Evolutionary conservation across 2,888 invertebrate species (phyloP), one percentile per base, ranked within the genome.

Genomic region (Leptopilina syphax): DNA sequence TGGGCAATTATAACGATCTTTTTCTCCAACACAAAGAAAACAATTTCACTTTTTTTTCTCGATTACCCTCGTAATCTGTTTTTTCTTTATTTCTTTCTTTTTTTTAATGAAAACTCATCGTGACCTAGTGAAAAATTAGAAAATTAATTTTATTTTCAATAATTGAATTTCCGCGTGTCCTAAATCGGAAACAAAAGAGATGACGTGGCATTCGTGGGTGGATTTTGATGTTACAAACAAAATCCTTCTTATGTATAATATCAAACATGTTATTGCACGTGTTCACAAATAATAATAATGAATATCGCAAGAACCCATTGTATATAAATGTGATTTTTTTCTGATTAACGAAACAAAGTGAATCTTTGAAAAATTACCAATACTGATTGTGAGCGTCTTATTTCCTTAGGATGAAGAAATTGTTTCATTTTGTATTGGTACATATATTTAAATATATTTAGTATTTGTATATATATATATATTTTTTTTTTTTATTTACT

Each of bases 151-250:
- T 44, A 57, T 57, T 57, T 57, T 57, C 57, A 57, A 57, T 13
- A 57, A 57, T 57, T 57, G 13, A 57, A n/a, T 44, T 44, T 44
- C 44, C 44, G 44, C 44, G 44, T 34, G 60, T 13, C 18, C 73
- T 9, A 57, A 73, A 73, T 65, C 50, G 27, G 41, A 80, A 80
- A 86, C 86, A 44, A 87, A 86, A 87, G 85, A 82, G 80, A 80
- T 85, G 86, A 83, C 85, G 87, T 85, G 86, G 88, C 83, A 44
- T 83, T 84, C 84, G 87, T 85, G 87, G 88, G 85, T 85, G 86
- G 84, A 80, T 84, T 84, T 79, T 80, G 84, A 82, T 83, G 82
- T 54, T 70, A 18, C 70, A 70, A 70, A 70, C 57, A 60, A 60
- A 41, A 34, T 10, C 41, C 34, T 63, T 44, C 44, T 44, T 44